Base-by-base conservation (phyloP, 2,888 invertebrate genomes). In the Electrophaes corylata region DNA sequence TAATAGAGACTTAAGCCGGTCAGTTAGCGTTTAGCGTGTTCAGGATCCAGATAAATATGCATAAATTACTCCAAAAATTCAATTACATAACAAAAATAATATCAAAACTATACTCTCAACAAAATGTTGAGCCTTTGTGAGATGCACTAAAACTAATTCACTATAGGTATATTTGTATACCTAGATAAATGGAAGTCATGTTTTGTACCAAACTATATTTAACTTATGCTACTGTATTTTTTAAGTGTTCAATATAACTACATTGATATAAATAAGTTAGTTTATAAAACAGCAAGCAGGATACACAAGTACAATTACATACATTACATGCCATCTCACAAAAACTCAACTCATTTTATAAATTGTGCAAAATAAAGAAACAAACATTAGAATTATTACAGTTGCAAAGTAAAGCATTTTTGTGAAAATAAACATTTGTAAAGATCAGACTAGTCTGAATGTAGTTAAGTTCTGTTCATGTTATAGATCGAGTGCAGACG, bases 271-370 rank as follows among this genome's bases (percentile, higher is more conserved):
- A 45, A 37, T 49, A 40, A 18, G 47, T 14, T 11, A 46, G 29
- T 8, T 18, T 37, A 12, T n/a, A 29, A 44, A 31, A 54, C 8
- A 53, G 31, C 31, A 45, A 53, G 52, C 48, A 33, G 47, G 18
- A 47, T 45, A 23, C 14, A 14, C 6, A 41, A 20, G n/a, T 12
- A 45, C 39, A 20, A 41, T 37, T 16, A 49, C 48, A 19, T 43
- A 33, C n/a, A 10, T 46, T 6, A 19, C 48, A 44, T 66, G 62
- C 56, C 65, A 56, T 75, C 71, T 78, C 75, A 66, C 60, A 69
- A 71, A 80, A 81, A 76, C 76, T 74, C 79, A 77, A 78, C 66
- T 69, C 31, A 78, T 79, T 73, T 80, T 74, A 75, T 73, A 71
- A 71, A 75, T 73, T 76, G 71, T 74, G 67, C 72, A 71, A 70